Conservation (phyloP, 1,140 invertebrate genomes). For the Centruroides vittatus region DNA sequence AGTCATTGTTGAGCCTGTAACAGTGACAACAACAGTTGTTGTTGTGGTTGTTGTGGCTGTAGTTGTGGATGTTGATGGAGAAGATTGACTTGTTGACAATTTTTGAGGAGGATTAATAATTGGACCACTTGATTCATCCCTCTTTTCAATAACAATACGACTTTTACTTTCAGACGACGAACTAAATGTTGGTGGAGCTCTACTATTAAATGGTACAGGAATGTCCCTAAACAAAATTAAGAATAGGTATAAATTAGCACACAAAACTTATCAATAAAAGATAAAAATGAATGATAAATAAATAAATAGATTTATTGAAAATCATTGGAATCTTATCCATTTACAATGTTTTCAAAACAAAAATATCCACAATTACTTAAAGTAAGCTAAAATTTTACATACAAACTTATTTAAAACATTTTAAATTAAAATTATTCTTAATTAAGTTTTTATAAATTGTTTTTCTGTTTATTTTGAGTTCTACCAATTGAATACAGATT, state of each 20-base stretch:
- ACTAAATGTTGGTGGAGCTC: constrained; percentile 44
- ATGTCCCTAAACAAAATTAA: constrained; percentile 36
- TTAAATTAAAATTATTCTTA: too few relatives aligned
- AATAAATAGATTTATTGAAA: not conserved
- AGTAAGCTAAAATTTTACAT: too few relatives aligned
- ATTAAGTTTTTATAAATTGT: too few relatives aligned
- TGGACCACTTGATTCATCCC: constrained; percentile 49
- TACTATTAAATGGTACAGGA: constrained; percentile 29
- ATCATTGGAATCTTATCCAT: too few relatives aligned
- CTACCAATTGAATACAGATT: too few relatives aligned
- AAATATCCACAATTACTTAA: too few relatives aligned
- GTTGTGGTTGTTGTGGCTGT: not conserved
- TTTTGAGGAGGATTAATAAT: constrained; percentile 5
- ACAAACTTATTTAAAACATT: too few relatives aligned
- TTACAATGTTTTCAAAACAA: too few relatives aligned
- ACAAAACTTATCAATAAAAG: not conserved
- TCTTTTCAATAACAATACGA: constrained; percentile 63
- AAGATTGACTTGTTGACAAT: not conserved
- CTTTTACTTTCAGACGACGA: constrained; percentile 62
- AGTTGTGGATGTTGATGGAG: not conserved
- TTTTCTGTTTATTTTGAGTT: too few relatives aligned
- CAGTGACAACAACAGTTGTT: not conserved
- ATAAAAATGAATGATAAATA: not conserved
- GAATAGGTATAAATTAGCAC: not conserved
- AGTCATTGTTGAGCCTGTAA: not conserved